phyloP scores from a whole-genome alignment of 1,140 invertebrate genomes.

The Drosophila watanabei region DNA sequence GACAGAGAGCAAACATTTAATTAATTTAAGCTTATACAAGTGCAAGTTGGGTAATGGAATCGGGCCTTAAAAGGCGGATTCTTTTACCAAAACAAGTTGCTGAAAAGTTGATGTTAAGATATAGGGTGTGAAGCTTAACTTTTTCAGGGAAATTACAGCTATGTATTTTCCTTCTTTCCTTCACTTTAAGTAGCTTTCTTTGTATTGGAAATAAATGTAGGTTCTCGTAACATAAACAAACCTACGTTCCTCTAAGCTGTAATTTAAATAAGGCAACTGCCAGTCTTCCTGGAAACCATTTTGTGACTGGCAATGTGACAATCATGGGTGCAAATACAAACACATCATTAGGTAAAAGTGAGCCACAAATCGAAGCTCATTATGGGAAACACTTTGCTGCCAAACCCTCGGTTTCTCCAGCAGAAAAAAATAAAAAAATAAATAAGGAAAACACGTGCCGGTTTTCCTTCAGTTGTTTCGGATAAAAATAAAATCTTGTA shows the following conservation, averaged over 20 bases:
- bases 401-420: background rate
- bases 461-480: constrained; percentile 36
- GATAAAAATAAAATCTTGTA: constrained; percentile 50
- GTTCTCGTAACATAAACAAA: background rate
- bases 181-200: background rate
- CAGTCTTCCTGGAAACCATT: constrained; percentile 21
- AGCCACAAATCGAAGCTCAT: constrained; percentile 50
- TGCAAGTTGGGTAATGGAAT: constrained; percentile 11
- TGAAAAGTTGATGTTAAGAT: constrained; percentile 3
- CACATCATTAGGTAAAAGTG: constrained; percentile 39
- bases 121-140: background rate
- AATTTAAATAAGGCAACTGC: constrained; percentile 35
- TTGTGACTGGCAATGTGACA: constrained; percentile 32
- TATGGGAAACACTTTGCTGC: constrained; percentile 25
- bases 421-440: background rate
- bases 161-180: too few relatives aligned
- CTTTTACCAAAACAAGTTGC: background rate
- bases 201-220: constrained; percentile 18
- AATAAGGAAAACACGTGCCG: constrained; percentile 58
- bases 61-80: constrained; percentile 11
- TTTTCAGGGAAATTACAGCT: background rate
- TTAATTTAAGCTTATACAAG: constrained; percentile 60
- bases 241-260: background rate
- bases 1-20: constrained; percentile 49
- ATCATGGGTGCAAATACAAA: constrained; percentile 35